These are phyloP conservation scores for Pelobates fuscus DNA, from an alignment of 2,113 vertebrate species.

Conservation along the genomic window DNA sequence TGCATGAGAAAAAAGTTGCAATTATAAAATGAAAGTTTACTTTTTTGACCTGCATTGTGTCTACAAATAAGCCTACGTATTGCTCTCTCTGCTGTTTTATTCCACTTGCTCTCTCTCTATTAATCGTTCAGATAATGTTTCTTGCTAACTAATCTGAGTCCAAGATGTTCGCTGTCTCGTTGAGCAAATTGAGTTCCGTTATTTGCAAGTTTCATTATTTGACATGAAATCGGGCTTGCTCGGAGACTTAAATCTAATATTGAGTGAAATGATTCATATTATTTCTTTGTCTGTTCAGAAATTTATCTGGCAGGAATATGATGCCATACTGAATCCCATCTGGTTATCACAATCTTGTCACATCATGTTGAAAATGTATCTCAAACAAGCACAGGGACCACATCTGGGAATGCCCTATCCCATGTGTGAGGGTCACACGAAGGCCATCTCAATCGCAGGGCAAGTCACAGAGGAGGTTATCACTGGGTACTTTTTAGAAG, in stretches of 20 bases:
- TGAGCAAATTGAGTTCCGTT: not conserved
- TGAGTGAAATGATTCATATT: not conserved
- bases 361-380: not conserved
- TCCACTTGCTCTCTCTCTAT: no score
- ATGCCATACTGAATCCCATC: slow-evolving; percentile 29
- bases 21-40: no score
- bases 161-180: not conserved
- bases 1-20: no score
- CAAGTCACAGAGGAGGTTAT: not conserved
- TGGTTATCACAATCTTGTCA: slow-evolving; percentile 14
- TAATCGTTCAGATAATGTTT: no score
- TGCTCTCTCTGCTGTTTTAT: no score
- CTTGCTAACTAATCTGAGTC: not conserved
- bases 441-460: not conserved
- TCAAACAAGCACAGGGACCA: slow-evolving; percentile 10
- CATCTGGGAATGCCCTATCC: slow-evolving; percentile 8
- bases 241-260: slow-evolving; percentile 1
- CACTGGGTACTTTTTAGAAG: not conserved
- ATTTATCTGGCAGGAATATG: slow-evolving; percentile 1
- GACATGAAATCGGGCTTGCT: not conserved
- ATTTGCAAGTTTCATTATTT: slow-evolving; percentile 2
- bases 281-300: not conserved
- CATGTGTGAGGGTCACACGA: not conserved
- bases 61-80: no score
- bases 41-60: no score